Conservation (phyloP, 2,113 vertebrate genomes). For the Bujurquina vittata region DNA sequence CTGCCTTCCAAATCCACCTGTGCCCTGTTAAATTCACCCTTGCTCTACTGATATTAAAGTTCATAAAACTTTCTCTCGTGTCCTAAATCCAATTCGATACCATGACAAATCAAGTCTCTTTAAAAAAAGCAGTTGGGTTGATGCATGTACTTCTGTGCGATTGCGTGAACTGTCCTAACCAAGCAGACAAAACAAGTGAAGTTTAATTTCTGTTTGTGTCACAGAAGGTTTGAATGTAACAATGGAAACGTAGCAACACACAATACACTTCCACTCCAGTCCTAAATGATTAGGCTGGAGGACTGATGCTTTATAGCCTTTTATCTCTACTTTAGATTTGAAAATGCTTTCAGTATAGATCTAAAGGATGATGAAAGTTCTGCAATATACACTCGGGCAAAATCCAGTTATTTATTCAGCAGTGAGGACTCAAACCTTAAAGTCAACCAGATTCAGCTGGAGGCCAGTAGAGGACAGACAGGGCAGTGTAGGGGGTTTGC, state of each 20-base stretch:
- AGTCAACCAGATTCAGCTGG: neutral
- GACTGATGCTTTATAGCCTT: neutral
- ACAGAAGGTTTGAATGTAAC: neutral
- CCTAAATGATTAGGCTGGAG: neutral
- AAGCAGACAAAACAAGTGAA: neutral
- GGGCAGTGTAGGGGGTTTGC: neutral
- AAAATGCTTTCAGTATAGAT: conserved; percentile 24
- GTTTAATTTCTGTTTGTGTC: neutral
- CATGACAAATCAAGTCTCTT: neutral
- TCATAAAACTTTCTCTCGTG: neutral
- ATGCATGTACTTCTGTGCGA: neutral
- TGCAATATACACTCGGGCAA: neutral
- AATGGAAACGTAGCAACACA: rapidly evolving
- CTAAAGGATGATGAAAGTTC: conserved; percentile 44
- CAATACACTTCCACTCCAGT: neutral
- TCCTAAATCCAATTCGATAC: neutral
- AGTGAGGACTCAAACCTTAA: conserved; percentile 13
- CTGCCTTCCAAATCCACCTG: neutral
- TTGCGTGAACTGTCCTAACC: too few relatives aligned
- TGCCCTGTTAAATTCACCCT: neutral
- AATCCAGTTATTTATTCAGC: conserved; percentile 25
- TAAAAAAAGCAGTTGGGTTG: neutral
- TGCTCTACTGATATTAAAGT: neutral
- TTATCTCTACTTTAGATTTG: conserved; percentile 21
- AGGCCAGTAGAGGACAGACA: neutral